Conservation (phyloP, 2,888 invertebrate species). For the Diaperis boleti region DNA sequence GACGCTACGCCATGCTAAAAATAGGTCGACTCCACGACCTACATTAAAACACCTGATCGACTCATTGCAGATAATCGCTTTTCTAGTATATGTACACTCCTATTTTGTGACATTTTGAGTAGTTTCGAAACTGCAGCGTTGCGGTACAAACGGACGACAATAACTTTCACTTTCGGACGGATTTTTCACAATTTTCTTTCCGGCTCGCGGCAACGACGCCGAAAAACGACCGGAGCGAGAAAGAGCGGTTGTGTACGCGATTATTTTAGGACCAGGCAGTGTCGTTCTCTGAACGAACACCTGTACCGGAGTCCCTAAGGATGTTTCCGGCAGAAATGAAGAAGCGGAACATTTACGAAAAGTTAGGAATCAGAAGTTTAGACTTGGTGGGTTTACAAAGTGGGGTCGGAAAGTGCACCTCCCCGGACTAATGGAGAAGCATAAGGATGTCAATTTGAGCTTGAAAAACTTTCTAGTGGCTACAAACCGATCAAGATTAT, state of each 20-base stretch:
- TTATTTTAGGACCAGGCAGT: slow-evolving; percentile 1
- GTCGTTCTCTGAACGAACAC: slow-evolving; percentile 20
- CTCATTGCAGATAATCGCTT: not conserved
- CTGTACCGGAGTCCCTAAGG: no score
- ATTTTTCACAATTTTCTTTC: slow-evolving; percentile 27
- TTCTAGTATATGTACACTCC: not conserved
- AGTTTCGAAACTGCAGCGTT: slow-evolving; percentile 14
- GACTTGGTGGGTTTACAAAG: no score
- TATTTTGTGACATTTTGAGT: slow-evolving; percentile 20
- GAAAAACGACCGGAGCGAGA: not conserved
- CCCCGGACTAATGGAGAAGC: no score
- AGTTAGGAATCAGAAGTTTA: no score
- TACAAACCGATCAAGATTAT: no score
- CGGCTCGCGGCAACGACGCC: slow-evolving; percentile 1
- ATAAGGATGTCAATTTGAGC: no score
- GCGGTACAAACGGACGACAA: slow-evolving; percentile 14
- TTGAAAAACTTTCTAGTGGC: no score
- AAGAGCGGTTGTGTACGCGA: not conserved
- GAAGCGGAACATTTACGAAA: no score
- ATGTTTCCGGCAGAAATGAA: no score
- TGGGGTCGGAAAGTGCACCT: no score
- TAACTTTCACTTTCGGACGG: slow-evolving; percentile 26
- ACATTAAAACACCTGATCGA: slow-evolving; percentile 24
- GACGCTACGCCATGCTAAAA: slow-evolving; percentile 1
- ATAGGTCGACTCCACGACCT: slow-evolving; percentile 16